Base-by-base conservation (phyloP, 2,797 vertebrate species). In the Urosaurus nigricauda region DNA sequence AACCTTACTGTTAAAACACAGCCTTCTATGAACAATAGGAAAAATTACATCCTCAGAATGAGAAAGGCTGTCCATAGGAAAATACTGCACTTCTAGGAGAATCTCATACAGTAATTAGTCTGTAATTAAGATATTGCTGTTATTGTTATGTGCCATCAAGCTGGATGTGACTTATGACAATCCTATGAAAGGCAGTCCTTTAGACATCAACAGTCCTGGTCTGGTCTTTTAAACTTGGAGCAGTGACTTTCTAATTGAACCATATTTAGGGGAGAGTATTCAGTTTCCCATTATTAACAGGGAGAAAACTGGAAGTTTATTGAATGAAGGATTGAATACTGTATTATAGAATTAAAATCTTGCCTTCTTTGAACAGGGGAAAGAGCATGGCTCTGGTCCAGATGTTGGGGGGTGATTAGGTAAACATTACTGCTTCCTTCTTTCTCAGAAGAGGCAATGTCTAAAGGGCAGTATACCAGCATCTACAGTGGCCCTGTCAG, bases 261-360 rank as follows among this genome's bases (percentile, higher is more conserved):
- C 26, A 68, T 32, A 29, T 68, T 68, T 56, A 63, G 43, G 35
- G 79, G 3, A 43, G 29, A 19, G 3, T 47, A 35, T 26, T 6
- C 24, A 51, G 21, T 1, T 19, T 71, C 0, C 68, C 47, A 56
- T 0, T 65, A 88, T 84, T 0, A 84, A 26, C 40, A 63, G 86
- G 92, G 79, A 79, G 4, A 93, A 91, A 43, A 21, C 16, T 65
- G 80, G 92, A 93, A 88, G 87, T 89, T 85, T 82, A 87, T 86
- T 87, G 88, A 65, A 86, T 29, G 29, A 65, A 84, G 87, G 87
- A 86, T 26, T 26, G 83, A 90, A 86, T 79, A n/a, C n/a, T n/a
- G n/a, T n/a, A 89, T 70, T 84, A 79, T 82, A 74, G 29, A 80
- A 91, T 35, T 87, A 88, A 87, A 78, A 75, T 70, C 91, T 85